Base-by-base conservation (phyloP, 1,140 invertebrate genomes). In the Hylaeus anthracinus region DNA sequence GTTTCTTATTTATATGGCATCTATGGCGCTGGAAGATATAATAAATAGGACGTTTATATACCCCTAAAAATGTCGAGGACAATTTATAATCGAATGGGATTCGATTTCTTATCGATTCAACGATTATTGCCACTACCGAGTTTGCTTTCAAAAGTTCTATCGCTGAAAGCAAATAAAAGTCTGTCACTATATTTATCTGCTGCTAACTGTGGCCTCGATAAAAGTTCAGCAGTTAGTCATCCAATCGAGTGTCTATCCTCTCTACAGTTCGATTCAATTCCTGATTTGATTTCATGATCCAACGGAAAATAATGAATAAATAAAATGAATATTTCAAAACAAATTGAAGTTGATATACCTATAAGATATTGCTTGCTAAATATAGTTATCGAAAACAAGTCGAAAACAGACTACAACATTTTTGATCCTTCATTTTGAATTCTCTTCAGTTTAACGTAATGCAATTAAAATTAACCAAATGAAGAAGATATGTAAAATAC, bases 181-280 rank as follows among this genome's bases (percentile, higher is more conserved):
- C 15, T 0, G n/a, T 26, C 37, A 15, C 79, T 80, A 75, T 75
- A 75, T 80, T 80, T 80, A 80, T 80, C 79, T 75, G 55, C 12
- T 69, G 43, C 48, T 69, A 58, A 39, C 39, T 15, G 53, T 53
- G 37, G 48, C 43, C 45, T 45, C 64, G 72, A 80, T 79, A 79
- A 79, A 79, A 79, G 70, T 73, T 51, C 70, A 80, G 12, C 15
- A 43, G 55, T 74, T 80, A 74, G 72, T 75, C 72, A 67, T 58
- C 37, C 79, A 37, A 53, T 60, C 12, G 10, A 43, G 71, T 45
- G 39, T 37, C 51, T 39, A 10, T 12, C 14, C 60, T 26, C 26
- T 56, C 61, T 55, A 65, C 53, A 56, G 67, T 65, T 53, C 53
- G 9, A 73, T 48, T 65, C 43, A 43, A 51, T 53, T 60, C 12